These are phyloP conservation scores for Agrochola macilenta DNA, from an alignment of 2,888 invertebrate species.

Conservation along the genomic window DNA sequence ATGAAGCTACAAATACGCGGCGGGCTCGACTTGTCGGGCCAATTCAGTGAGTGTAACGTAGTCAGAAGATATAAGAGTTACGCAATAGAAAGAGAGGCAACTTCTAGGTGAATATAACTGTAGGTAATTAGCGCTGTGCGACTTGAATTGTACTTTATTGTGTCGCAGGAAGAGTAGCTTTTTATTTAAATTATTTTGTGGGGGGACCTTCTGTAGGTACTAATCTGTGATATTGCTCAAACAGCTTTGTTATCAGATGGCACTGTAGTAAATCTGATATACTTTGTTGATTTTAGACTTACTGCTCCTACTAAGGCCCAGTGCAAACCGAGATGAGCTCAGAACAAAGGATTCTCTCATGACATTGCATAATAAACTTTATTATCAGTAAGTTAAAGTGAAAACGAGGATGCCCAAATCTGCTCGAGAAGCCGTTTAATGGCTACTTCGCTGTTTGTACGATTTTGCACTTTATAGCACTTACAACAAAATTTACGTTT, in stretches of 20 bases:
- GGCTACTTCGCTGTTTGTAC: neutral
- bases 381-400: neutral
- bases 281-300: neutral
- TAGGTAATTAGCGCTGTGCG: no score
- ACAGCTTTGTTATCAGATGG: constrained; percentile 7
- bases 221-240: constrained; percentile 21
- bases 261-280: neutral
- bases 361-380: constrained; percentile 5
- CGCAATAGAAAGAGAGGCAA: no score
- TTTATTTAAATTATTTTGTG: no score
- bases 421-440: neutral
- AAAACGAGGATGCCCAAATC: neutral
- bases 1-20: no score
- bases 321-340: no score
- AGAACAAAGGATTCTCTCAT: neutral
- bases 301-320: neutral
- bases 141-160: no score
- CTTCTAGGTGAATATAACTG: no score
- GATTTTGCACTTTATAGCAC: neutral
- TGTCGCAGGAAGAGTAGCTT: no score
- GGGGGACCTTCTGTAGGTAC: no score
- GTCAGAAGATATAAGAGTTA: no score
- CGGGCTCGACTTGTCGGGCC: no score
- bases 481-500: neutral
- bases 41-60: no score